phyloP scores from a whole-genome alignment of 2,797 vertebrate genomes.

The Salarias fasciatus region DNA sequence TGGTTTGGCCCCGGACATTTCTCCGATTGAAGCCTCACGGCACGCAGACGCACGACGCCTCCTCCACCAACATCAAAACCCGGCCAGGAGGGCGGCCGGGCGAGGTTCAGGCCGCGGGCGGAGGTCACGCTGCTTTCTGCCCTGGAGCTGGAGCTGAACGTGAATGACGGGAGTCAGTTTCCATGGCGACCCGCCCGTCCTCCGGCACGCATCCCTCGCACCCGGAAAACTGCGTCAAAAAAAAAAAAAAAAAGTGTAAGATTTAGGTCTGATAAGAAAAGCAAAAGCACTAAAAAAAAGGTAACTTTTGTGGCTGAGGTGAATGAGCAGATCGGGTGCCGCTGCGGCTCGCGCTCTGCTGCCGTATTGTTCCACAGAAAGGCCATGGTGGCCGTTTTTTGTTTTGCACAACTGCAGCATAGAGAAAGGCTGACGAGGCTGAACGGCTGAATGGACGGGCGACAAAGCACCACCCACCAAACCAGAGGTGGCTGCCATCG shows the following conservation, averaged over 20 bases:
- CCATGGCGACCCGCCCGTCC: constrained; percentile 57
- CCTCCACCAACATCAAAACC: constrained; percentile 42
- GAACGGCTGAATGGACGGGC: constrained; percentile 60
- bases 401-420: constrained; percentile 56
- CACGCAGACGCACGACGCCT: constrained; percentile 19
- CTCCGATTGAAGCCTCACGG: constrained; percentile 30
- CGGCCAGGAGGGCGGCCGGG: constrained; percentile 18
- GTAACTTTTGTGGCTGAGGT: constrained; percentile 28
- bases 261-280: constrained; percentile 22
- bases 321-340: constrained; percentile 32
- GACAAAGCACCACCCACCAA: constrained; percentile 68
- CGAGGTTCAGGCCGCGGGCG: constrained; percentile 12
- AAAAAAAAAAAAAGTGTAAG: constrained; percentile 19
- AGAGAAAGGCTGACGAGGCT: constrained; percentile 80
- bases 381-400: constrained; percentile 56
- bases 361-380: constrained; percentile 64
- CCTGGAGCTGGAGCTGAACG: constrained; percentile 54
- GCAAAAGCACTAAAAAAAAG: constrained; percentile 32
- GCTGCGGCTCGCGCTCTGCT: constrained; percentile 45
- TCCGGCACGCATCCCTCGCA: constrained; percentile 45
- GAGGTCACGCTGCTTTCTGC: constrained; percentile 22
- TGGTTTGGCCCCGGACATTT: constrained; percentile 68
- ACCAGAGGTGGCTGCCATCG: constrained; percentile 29
- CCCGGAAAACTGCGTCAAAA: constrained; percentile 6
- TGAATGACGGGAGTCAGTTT: constrained; percentile 47